Evolutionary conservation across 2,888 invertebrate genomes (phyloP), one percentile per base, ranked within the genome.

Genomic region (Stenchaetothrips biformis): DNA sequence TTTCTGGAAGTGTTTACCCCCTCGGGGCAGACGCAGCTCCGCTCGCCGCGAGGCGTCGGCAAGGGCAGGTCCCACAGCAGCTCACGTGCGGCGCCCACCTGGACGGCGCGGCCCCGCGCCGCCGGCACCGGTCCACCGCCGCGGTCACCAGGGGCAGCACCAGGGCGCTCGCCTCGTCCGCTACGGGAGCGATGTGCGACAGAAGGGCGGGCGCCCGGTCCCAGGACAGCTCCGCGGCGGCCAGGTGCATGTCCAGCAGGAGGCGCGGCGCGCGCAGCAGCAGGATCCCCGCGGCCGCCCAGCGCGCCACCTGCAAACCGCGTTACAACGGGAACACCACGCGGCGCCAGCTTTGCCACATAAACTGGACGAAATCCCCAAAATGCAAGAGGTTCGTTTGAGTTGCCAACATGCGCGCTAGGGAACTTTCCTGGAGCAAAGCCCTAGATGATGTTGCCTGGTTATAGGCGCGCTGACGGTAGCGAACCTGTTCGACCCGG

Each of bases 151-250:
- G 9, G 9, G 67, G 67, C 67, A 74, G 25, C 67, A 74, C 67
- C 67, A 74, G 67, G 21, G 67, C 67, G 67, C 67, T 74, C 67
- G 67, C 67, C 67, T 74, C 67, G 67, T 74, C 67, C 8, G 67
- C 11, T 2, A 74, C 7, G 67, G 67, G 67, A 11, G 67, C 67
- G 21, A 74, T n/a, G 67, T 74, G 25, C 21, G 67, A 21, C 21
- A 74, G 67, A 3, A 21, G 25, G 67, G 8, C 9, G 21, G 67
- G 67, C 67, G 67, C 67, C 9, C 25, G 67, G 25, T 74, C 67
- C 67, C 67, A 74, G 9, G 67, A 74, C 67, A 74, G 67, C 25
- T 25, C 67, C 25, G 25, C 25, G 67, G 67, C 67, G 67, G 67
- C 67, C 21, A 74, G 67, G 67, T 74, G 67, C 67, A 74, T 21